phyloP scores from a whole-genome alignment of 2,113 vertebrate genomes.

The Tupaia tana region DNA sequence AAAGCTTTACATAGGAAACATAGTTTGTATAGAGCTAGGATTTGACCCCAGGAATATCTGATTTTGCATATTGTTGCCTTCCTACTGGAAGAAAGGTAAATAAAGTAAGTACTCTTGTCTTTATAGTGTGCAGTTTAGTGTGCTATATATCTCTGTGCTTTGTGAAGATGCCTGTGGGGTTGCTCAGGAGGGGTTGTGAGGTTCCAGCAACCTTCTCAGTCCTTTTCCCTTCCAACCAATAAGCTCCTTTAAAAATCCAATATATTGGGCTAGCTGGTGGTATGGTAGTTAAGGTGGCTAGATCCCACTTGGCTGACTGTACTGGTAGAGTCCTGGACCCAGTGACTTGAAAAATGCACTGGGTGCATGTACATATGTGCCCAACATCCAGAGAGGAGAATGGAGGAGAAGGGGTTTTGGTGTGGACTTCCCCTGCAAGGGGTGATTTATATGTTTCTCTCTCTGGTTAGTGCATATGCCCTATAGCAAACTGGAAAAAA shows the following conservation, averaged over 20 bases:
- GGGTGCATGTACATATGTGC: too few species aligned
- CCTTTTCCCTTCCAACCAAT: background rate
- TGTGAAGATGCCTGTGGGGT: background rate
- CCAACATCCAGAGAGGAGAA: too few species aligned
- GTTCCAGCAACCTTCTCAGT: background rate
- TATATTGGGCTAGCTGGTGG: too few species aligned
- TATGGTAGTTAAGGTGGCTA: too few species aligned
- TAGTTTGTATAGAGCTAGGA: background rate
- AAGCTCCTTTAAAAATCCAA: background rate
- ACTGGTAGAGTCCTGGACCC: too few species aligned
- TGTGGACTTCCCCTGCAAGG: too few species aligned
- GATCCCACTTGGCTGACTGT: too few species aligned
- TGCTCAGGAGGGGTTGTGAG: background rate
- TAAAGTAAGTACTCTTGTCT: background rate
- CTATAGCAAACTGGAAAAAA: too few species aligned
- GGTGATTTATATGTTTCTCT: too few species aligned
- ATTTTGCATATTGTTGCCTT: slow-evolving; percentile 4
- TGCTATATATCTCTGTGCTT: background rate
- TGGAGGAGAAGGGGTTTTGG: too few species aligned
- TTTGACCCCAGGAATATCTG: slow-evolving; percentile 17
- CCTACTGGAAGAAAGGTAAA: background rate
- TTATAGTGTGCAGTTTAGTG: background rate
- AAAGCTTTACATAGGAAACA: slow-evolving; percentile 35
- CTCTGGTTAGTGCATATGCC: too few species aligned
- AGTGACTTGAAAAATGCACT: too few species aligned